Percentiles rank a stretch among this genome's conserved stretches.
These are phyloP conservation scores for Oxyruncus cristatus DNA, from an alignment of 2,113 vertebrate genomes.

Conservation along the genomic window DNA sequence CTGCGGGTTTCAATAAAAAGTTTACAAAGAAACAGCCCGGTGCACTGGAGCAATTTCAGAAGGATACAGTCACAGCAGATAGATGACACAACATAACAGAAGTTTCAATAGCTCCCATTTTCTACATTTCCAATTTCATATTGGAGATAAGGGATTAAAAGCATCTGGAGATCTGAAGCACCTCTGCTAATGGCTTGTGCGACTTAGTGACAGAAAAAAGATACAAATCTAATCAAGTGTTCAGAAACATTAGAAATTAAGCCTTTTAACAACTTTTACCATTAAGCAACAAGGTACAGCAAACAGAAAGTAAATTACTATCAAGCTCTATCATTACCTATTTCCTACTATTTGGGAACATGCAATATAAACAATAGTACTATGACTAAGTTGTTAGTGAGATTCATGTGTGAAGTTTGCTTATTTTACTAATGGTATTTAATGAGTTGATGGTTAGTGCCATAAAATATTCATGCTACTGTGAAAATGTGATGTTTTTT, in stretches of 20 bases:
- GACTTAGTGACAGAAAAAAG: not conserved
- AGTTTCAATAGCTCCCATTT: not conserved
- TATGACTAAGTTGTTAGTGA: slow-evolving; percentile 44
- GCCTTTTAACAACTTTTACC: not conserved
- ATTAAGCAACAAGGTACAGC: not conserved
- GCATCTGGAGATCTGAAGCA: not conserved
- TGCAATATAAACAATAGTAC: not conserved
- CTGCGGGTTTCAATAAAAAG: not conserved
- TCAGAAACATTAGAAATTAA: not conserved
- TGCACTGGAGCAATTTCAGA: not conserved
- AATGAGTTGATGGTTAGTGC: slow-evolving; percentile 68
- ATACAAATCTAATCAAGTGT: not conserved
- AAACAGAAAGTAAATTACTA: not conserved
- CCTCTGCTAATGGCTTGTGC: not conserved
- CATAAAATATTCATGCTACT: slow-evolving; percentile 66
- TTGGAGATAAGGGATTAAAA: not conserved
- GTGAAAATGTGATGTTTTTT: slow-evolving; percentile 63
- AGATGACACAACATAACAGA: not conserved
- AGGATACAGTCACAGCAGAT: not conserved
- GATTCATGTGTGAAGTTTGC: not conserved
- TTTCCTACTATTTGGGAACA: not conserved
- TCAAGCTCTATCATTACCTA: not conserved
- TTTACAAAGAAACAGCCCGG: not conserved
- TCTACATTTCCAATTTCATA: not conserved
- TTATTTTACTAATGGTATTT: slow-evolving; percentile 54